Evolutionary conservation across 2,888 invertebrate genomes (phyloP).

Genomic region (Chromoteleia sp.): DNA sequence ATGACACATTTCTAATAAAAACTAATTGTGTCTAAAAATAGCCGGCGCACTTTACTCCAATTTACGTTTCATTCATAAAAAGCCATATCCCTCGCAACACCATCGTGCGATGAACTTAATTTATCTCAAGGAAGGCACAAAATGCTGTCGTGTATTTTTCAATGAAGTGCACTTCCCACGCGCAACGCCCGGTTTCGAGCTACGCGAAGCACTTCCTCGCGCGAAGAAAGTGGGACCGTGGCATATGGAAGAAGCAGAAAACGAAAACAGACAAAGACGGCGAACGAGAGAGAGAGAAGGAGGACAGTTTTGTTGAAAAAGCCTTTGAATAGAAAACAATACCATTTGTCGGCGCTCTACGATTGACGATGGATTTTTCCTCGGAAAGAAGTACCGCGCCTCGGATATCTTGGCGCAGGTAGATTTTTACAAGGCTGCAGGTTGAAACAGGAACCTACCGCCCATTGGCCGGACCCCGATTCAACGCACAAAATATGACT

Average conservation of each 20-base stretch:
- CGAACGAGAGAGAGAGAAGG: neutral
- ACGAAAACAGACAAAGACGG: constrained; percentile 8
- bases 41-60: constrained; percentile 61
- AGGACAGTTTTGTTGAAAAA: constrained; percentile 52
- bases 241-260: constrained; percentile 28
- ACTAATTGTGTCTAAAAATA: constrained; percentile 65
- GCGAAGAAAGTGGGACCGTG: constrained; percentile 51
- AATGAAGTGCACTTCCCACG: constrained; percentile 71
- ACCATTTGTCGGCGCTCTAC: constrained; percentile 50
- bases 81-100: constrained; percentile 55
- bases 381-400: constrained; percentile 40
- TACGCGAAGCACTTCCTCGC: constrained; percentile 42
- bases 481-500: constrained; percentile 53
- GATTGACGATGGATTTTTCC: constrained; percentile 56
- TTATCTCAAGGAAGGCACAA: constrained; percentile 64
- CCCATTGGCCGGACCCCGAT: constrained; percentile 43
- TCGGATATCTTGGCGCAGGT: constrained; percentile 52
- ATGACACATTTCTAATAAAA: constrained; percentile 59
- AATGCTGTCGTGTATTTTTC: constrained; percentile 68
- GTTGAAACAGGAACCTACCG: constrained; percentile 66
- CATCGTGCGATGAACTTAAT: constrained; percentile 65
- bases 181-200: constrained; percentile 48
- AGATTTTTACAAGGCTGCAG: constrained; percentile 66
- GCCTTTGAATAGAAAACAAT: constrained; percentile 66
- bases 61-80: constrained; percentile 70